Conservation (phyloP, 1,140 invertebrate genomes). For the Daktulosphaira vitifoliae region DNA sequence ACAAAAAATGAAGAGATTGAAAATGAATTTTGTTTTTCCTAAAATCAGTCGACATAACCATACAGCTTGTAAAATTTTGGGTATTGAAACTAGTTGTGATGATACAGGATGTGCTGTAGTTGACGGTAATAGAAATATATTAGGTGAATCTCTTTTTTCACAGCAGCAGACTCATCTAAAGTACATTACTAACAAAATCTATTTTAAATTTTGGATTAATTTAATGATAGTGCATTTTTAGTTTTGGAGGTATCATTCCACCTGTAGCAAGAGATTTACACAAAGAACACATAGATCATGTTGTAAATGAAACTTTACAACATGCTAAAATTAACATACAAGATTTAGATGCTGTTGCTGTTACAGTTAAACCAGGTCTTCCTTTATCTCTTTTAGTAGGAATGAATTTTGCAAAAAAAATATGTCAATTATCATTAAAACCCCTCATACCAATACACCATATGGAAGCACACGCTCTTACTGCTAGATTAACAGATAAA, state of each 20-base stretch:
- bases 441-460: slow-evolving; percentile 94
- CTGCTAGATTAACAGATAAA: slow-evolving; percentile 60
- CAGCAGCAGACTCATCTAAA: slow-evolving; percentile 65
- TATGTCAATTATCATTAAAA: slow-evolving; percentile 61
- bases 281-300: slow-evolving; percentile 62
- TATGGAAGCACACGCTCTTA: slow-evolving; percentile 97
- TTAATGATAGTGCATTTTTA: slow-evolving; percentile 45
- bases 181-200: slow-evolving; percentile 50
- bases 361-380: slow-evolving; percentile 80
- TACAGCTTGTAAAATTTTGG: slow-evolving; percentile 48
- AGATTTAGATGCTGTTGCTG: slow-evolving; percentile 82
- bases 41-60: not conserved
- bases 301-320: slow-evolving; percentile 60
- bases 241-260: slow-evolving; percentile 86
- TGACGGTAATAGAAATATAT: slow-evolving; percentile 56
- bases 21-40: too few relatives aligned
- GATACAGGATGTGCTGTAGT: slow-evolving; percentile 90
- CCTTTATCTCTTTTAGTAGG: slow-evolving; percentile 71
- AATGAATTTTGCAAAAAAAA: slow-evolving; percentile 69
- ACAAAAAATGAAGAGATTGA: too few relatives aligned
- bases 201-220: slow-evolving; percentile 13
- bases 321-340: slow-evolving; percentile 50
- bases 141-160: slow-evolving; percentile 70
- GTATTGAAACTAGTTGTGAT: slow-evolving; percentile 98
- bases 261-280: slow-evolving; percentile 74